phyloP scores from a whole-genome alignment of 2,888 invertebrate genomes.

The Lepeophtheirus nordmannii region DNA sequence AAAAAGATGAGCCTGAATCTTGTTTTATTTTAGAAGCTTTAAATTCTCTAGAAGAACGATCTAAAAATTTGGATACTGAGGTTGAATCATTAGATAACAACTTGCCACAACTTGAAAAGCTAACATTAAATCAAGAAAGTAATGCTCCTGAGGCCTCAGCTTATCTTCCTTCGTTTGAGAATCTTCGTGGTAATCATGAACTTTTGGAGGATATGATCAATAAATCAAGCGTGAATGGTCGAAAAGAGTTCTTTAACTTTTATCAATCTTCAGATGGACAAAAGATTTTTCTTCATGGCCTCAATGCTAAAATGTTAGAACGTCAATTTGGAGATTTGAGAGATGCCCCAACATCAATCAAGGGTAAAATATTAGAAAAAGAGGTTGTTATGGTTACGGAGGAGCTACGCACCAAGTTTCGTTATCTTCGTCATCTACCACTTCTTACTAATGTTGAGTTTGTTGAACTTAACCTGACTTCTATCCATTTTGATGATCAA shows the following conservation, averaged over 20 bases:
- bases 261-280: conserved; percentile 55
- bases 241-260: conserved; percentile 27
- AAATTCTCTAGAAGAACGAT: conserved; percentile 30
- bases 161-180: neutral
- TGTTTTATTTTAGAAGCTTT: conserved; percentile 73
- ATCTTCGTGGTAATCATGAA: neutral
- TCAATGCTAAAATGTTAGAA: conserved; percentile 77
- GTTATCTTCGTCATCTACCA: conserved; percentile 71
- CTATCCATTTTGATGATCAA: conserved; percentile 51
- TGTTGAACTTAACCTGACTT: conserved; percentile 64
- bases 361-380: conserved; percentile 66
- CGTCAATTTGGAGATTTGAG: conserved; percentile 67
- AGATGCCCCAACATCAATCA: conserved; percentile 49
- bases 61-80: neutral
- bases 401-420: conserved; percentile 55
- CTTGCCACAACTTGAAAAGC: neutral
- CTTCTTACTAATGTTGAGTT: conserved; percentile 76
- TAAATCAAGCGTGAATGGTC: conserved; percentile 6
- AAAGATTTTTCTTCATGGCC: conserved; percentile 71
- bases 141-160: neutral
- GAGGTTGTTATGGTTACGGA: conserved; percentile 71
- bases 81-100: neutral
- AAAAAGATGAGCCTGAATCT: conserved; percentile 51
- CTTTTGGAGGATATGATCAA: neutral
- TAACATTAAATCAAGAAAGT: neutral